Base-by-base conservation (phyloP, 2,888 invertebrate genomes). In the Metellina segmentata region DNA sequence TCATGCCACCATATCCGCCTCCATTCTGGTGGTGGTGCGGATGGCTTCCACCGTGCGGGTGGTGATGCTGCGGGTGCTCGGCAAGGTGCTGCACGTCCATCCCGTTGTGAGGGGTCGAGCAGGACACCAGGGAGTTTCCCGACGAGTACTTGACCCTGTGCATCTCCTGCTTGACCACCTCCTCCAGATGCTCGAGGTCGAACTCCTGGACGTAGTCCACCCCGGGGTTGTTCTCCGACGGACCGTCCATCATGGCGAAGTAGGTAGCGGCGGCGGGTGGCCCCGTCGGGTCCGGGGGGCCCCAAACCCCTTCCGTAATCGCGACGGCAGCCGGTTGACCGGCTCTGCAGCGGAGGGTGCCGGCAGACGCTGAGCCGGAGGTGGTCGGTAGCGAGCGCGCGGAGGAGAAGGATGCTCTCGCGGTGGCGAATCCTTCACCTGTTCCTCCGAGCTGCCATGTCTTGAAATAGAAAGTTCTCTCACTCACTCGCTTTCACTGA, bases 131-230 rank as follows among this genome's bases (percentile, higher is more conserved):
- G 7, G 52, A 90, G 34, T 34, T 34, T 0, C 79, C 71, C 4
- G 71, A 8, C 20, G 71, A 53, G 16, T 92, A 93, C 79, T 93
- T 93, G 74, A 93, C 93, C 95, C 94, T 96, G 95, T 93, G 93
- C 93, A 92, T 94, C 93, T 98, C 98, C 90, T 97, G 96, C 95
- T 98, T 98, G 87, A 98, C 97, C 91, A 96, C 96, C 89, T 94
- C 94, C 94, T 97, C 97, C 92, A 98, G 96, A 94, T 98, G 98
- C 94, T 98, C 98, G 94, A 98, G 96, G 94, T 97, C 98, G 95
- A 98, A 98, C 95, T 98, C 97, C 95, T 98, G 97, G 93, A 98
- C 98, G 95, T 98, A 98, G 95, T 98, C 98, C 48, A 75, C 82
- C 51, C 52, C 83, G 49, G 53, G 51, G 53, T 51, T 61, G 20